Base-by-base conservation (phyloP, 2,113 vertebrate species). In the Platycercus adscitus region DNA sequence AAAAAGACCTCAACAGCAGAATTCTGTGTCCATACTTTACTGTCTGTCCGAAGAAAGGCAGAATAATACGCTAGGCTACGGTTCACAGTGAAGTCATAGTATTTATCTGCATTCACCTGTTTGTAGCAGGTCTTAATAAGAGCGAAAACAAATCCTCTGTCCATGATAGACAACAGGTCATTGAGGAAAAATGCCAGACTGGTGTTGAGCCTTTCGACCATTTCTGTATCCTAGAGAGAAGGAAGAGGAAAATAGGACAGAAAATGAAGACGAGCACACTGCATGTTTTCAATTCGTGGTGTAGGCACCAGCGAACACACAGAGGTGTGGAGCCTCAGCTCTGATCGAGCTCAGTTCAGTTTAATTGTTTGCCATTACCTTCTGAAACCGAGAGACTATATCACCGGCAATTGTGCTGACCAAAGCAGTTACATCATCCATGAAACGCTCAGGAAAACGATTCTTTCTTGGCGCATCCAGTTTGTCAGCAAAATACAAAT, bases 141-240 rank as follows among this genome's bases (percentile, higher is more conserved):
- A 44, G 66, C 93, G 93, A 99, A 99, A 93, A 99, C 99, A 95
- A 99, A 99, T 70, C 99, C 99, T 96, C 99, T 98, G 97, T 99
- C 99, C 99, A 99, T 99, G 94, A 99, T 98, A 69, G 99, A 99
- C 86, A 99, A 97, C 61, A 99, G 96, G 96, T 99, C 99, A 79
- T 99, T 99, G 91, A 99, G 99, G 93, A 99, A 99, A 97, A 99
- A 99, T 0, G 99, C 99, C 58, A 99, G 98, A 66, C 99, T 99
- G 20, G 98, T 99, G 96, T 99, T 99, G 21, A 99, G 98, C 91
- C 99, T 99, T 95, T 99, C 99, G 64, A 99, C 99, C 98, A 99
- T 98, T 97, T 99, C 99, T 64, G 98, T 98, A 96, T 99, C 99
- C 99, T 99, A 73, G 73, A 73, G 53, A 77, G 88, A 33, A 97